A percentile compares a stretch with the other conserved stretches of the same genome.
Conservation (phyloP, 2,888 invertebrate genomes). For the Synanthedon tipuliformis region DNA sequence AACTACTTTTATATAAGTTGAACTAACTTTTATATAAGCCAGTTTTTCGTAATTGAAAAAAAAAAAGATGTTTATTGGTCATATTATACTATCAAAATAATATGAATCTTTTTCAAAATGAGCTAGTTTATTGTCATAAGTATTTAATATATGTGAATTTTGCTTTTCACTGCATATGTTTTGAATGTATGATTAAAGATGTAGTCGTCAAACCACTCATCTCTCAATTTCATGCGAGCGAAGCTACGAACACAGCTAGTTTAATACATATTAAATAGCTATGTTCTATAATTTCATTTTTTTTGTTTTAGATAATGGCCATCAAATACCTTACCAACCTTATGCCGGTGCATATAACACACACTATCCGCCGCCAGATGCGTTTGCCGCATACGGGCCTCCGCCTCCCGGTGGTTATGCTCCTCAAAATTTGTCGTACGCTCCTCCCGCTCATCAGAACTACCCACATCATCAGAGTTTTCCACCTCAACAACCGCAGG, state of each 20-base stretch:
- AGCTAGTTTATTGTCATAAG: too few species aligned
- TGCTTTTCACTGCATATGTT: not conserved
- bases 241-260: too few species aligned
- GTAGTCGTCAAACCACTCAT: too few species aligned
- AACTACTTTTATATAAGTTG: too few species aligned
- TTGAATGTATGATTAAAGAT: not conserved
- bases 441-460: conserved; percentile 64
- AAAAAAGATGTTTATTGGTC: too few species aligned
- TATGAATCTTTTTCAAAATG: too few species aligned
- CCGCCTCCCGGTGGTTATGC: conserved; percentile 62
- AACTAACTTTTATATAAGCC: too few species aligned
- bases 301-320: conserved; percentile 60
- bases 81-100: too few species aligned
- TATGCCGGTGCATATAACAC: conserved; percentile 64
- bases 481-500: conserved; percentile 54
- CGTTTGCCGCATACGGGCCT: conserved; percentile 61
- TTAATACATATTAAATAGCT: too few species aligned
- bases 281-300: not conserved
- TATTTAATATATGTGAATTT: too few species aligned
- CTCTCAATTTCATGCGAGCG: too few species aligned
- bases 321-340: conserved; percentile 64
- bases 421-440: conserved; percentile 61
- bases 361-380: conserved; percentile 64
- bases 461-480: conserved; percentile 64
- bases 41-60: too few species aligned